phyloP scores from a whole-genome alignment of 2,888 invertebrate genomes.

The Eledone cirrhosa region DNA sequence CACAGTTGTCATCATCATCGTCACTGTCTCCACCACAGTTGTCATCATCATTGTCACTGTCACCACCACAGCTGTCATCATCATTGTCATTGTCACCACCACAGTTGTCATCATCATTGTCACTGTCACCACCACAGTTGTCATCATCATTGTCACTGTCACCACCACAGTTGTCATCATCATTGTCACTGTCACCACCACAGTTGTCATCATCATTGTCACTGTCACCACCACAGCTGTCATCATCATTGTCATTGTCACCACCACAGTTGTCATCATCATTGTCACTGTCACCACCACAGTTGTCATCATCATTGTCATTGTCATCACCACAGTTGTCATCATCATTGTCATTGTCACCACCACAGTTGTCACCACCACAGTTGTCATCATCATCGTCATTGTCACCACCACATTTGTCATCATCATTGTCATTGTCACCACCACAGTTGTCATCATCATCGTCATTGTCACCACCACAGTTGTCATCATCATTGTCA shows the following conservation, averaged over 20 bases:
- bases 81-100: too few relatives aligned
- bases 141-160: too few relatives aligned
- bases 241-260: constrained; percentile 22
- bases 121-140: too few relatives aligned
- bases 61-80: too few relatives aligned
- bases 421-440: constrained; percentile 33
- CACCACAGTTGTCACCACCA: constrained; percentile 11
- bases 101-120: too few relatives aligned
- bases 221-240: background rate
- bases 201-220: constrained; percentile 10
- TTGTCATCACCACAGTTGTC: constrained; percentile 21
- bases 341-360: constrained; percentile 25
- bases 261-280: too few relatives aligned
- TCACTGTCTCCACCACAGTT: too few relatives aligned
- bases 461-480: constrained; percentile 29
- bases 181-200: too few relatives aligned
- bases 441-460: constrained; percentile 36
- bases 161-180: too few relatives aligned
- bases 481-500: constrained; percentile 28
- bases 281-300: background rate
- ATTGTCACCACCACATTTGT: constrained; percentile 36
- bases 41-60: too few relatives aligned
- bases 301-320: background rate
- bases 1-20: too few relatives aligned
- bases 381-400: constrained; percentile 33